Evolutionary conservation across 2,888 invertebrate species (phyloP), one percentile per base, ranked within the genome.

Genomic region (Leucoptera coffeella): DNA sequence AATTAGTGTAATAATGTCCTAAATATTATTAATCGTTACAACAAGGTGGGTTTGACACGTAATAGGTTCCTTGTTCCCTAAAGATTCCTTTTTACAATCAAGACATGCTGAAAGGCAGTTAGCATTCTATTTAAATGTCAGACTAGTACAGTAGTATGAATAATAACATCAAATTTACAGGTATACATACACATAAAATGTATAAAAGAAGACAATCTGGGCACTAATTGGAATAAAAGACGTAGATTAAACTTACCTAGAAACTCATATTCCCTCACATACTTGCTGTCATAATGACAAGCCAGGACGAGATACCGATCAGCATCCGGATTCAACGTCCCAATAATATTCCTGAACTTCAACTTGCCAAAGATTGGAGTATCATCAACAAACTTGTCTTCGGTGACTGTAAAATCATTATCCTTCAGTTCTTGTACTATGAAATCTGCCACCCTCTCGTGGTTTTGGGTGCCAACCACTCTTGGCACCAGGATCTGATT

Each of bases 201-300:
- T n/a, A n/a, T n/a, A n/a, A n/a, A n/a, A n/a, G n/a, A n/a, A n/a
- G n/a, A n/a, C n/a, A n/a, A n/a, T n/a, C n/a, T n/a, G n/a, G n/a
- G n/a, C n/a, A n/a, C n/a, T n/a, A n/a, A n/a, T n/a, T n/a, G n/a
- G n/a, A n/a, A n/a, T n/a, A n/a, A n/a, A n/a, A n/a, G n/a, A n/a
- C n/a, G n/a, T n/a, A n/a, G n/a, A n/a, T n/a, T n/a, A n/a, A 15
- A 47, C 74, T 59, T 50, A 59, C 80, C 82, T 14, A 81, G 53
- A 53, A 82, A 82, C 12, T 62, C 69, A 43, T 72, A 64, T 38
- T 80, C 71, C 34, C 74, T 61, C 34, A 82, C 85, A 49, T 87
- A 85, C 62, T 95, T 94, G 34, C 89, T 90, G 44, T 94, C 93
- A 47, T 89, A 93, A 59, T 94, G 93, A 40, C 92, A 93, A 1